phyloP scores from a whole-genome alignment of 2,113 vertebrate species.

The Saguinus midas region DNA sequence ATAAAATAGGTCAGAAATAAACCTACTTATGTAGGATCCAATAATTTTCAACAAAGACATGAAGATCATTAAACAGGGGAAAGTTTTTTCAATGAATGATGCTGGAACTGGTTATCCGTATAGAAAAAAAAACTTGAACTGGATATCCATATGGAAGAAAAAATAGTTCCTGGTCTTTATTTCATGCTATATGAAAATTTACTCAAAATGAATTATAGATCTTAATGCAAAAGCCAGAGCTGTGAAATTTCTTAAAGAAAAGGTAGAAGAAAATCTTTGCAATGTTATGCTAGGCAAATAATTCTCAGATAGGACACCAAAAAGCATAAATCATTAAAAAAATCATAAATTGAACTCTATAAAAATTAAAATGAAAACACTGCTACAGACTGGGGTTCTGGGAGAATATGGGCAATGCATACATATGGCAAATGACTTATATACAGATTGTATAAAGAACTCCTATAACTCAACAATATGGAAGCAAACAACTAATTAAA shows the following conservation, averaged over 20 bases:
- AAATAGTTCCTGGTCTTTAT: background rate
- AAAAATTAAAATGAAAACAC: conserved; percentile 2
- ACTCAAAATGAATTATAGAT: background rate
- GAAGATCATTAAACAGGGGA: background rate
- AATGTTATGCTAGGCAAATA: background rate
- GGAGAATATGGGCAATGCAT: background rate
- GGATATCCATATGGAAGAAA: background rate
- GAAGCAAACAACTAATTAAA: background rate
- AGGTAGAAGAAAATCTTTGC: background rate
- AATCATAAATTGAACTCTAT: background rate
- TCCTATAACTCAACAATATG: background rate
- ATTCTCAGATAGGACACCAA: background rate
- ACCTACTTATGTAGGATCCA: background rate
- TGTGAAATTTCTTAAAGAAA: background rate
- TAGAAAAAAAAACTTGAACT: background rate
- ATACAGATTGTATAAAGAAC: background rate
- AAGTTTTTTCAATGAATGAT: background rate
- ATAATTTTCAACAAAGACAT: background rate
- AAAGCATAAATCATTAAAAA: background rate
- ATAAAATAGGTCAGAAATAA: background rate
- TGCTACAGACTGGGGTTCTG: background rate
- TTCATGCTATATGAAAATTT: background rate
- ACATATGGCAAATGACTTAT: background rate
- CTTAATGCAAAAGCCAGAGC: background rate
- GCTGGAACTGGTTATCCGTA: background rate